Conservation (phyloP, 2,113 vertebrate species). For the Coptodon bakossiorum region DNA sequence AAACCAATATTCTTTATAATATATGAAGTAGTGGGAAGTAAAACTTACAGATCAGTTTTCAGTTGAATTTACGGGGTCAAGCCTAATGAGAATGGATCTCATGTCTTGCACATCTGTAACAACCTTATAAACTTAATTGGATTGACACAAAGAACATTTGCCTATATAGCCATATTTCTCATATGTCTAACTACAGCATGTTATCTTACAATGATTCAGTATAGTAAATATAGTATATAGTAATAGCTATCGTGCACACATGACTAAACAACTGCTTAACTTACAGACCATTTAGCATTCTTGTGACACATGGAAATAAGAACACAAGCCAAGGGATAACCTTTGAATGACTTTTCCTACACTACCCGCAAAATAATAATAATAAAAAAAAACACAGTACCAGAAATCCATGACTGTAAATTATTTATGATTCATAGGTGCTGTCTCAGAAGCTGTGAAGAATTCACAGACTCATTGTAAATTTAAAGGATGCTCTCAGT, state of each 20-base stretch:
- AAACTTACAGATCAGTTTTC: neutral
- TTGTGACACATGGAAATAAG: neutral
- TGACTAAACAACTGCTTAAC: neutral
- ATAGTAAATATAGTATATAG: neutral
- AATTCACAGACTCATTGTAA: slow-evolving; percentile 18
- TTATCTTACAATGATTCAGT: neutral
- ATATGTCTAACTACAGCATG: neutral
- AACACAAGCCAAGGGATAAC: neutral
- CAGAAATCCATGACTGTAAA: neutral
- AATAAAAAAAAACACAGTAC: neutral
- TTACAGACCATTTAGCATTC: neutral
- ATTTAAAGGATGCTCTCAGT: slow-evolving; percentile 3
- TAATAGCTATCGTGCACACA: neutral
- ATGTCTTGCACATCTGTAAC: neutral
- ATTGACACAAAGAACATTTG: neutral
- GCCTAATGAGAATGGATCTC: neutral
- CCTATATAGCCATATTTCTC: neutral
- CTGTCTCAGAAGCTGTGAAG: slow-evolving; percentile 15
- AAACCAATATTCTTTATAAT: neutral
- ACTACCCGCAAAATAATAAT: neutral
- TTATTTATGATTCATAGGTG: neutral
- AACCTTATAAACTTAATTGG: neutral
- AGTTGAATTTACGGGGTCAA: neutral
- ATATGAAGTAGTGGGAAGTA: neutral
- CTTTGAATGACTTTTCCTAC: neutral